Conservation (phyloP, 2,113 vertebrate species). For the Brevimyrus niger region DNA sequence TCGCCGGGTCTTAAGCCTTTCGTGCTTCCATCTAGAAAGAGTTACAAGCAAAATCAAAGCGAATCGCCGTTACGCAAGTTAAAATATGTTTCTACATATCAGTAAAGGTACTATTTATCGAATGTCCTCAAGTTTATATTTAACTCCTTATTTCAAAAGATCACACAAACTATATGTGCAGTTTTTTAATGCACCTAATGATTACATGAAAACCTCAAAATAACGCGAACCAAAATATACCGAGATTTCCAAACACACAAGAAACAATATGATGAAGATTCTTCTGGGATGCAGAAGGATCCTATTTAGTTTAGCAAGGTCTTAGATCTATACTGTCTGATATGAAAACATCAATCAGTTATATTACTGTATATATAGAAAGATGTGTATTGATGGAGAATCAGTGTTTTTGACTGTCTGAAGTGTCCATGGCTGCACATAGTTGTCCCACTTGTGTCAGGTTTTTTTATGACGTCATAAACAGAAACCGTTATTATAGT, state of each 20-base stretch:
- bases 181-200: not conserved
- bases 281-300: not conserved
- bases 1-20: constrained; percentile 69
- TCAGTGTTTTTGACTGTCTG: not conserved
- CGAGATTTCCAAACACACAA: not conserved
- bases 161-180: not conserved
- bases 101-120: not conserved
- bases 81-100: not conserved
- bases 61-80: not conserved
- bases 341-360: not conserved
- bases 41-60: not conserved
- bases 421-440: not conserved
- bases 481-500: not conserved
- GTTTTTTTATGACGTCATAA: not conserved
- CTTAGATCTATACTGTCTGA: not conserved
- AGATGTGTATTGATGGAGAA: not conserved
- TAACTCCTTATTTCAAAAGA: not conserved
- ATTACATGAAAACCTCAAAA: not conserved
- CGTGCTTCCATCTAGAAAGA: constrained; percentile 58
- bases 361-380: not conserved
- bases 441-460: not conserved
- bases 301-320: not conserved
- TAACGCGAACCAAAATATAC: not conserved
- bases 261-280: not conserved
- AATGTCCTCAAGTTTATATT: not conserved